These are phyloP conservation scores for Chiropotes sagulatus DNA, from an alignment of 2,797 vertebrate genomes.

Conservation along the genomic window DNA sequence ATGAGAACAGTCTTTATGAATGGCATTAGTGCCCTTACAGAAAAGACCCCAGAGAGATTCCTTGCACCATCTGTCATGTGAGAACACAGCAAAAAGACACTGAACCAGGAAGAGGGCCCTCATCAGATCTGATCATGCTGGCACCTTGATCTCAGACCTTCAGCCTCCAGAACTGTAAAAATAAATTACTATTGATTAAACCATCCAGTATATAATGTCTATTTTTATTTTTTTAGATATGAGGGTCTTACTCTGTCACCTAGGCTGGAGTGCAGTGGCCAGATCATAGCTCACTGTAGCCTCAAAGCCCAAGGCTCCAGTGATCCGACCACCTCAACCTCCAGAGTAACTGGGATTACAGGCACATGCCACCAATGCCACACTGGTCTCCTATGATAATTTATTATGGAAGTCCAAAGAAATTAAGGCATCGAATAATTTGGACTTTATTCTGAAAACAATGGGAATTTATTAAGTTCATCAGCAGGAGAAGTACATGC, in stretches of 20 bases:
- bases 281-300: not conserved
- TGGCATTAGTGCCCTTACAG: not conserved
- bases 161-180: not conserved
- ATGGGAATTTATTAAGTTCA: not conserved
- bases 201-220: not conserved
- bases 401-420: not conserved
- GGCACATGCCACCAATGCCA: not conserved
- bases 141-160: not conserved
- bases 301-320: not conserved
- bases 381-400: not conserved
- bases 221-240: not conserved
- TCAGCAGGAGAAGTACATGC: not conserved
- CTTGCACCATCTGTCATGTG: not conserved
- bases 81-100: not conserved
- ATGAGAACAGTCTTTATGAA: not conserved
- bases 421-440: not conserved
- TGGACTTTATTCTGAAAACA: not conserved
- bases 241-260: not conserved
- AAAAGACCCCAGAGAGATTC: not conserved
- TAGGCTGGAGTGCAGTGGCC: not conserved
- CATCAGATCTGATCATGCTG: not conserved
- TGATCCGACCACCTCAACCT: not conserved
- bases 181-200: not conserved
- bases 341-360: not conserved
- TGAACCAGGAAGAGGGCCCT: not conserved